Evolutionary conservation across 2,113 vertebrate species (phyloP).

Genomic region (Zosterops hypoxanthus): DNA sequence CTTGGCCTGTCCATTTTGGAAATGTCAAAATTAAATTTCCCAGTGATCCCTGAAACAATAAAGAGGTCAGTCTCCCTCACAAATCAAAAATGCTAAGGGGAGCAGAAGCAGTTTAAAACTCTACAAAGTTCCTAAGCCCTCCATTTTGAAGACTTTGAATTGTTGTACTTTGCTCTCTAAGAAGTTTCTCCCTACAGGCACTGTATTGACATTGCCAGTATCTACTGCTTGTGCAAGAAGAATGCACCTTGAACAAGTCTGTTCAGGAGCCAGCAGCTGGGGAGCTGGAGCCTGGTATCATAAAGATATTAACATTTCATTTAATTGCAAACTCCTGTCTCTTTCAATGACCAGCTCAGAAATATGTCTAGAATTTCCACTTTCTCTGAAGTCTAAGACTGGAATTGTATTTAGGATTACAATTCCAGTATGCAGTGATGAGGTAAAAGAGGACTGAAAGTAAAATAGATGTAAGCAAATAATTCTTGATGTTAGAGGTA

Average conservation of each 20-base stretch:
- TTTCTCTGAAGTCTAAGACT: not conserved
- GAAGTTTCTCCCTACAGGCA: not conserved
- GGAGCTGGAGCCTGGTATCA: not conserved
- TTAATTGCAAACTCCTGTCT: not conserved
- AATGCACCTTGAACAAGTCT: not conserved
- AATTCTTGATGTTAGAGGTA: not conserved
- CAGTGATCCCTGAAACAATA: not conserved
- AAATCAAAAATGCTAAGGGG: not conserved
- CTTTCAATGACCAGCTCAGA: not conserved
- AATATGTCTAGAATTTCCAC: not conserved
- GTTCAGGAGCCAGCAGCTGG: not conserved
- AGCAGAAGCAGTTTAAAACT: not conserved
- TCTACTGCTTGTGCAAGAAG: not conserved
- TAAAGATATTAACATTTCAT: not conserved
- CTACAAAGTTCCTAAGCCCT: not conserved
- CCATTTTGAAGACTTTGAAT: not conserved
- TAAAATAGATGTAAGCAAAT: not conserved
- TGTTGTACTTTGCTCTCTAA: not conserved
- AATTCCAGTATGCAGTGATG: not conserved
- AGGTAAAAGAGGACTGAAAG: not conserved
- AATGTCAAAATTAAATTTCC: not conserved
- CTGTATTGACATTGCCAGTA: not conserved
- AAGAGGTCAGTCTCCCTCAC: not conserved
- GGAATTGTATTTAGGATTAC: not conserved
- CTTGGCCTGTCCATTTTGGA: not conserved